A percentile compares a stretch with the other conserved stretches of the same genome.
These are phyloP conservation scores for Brachionus paranguensis DNA, from an alignment of 1,140 invertebrate species.

Conservation along the genomic window DNA sequence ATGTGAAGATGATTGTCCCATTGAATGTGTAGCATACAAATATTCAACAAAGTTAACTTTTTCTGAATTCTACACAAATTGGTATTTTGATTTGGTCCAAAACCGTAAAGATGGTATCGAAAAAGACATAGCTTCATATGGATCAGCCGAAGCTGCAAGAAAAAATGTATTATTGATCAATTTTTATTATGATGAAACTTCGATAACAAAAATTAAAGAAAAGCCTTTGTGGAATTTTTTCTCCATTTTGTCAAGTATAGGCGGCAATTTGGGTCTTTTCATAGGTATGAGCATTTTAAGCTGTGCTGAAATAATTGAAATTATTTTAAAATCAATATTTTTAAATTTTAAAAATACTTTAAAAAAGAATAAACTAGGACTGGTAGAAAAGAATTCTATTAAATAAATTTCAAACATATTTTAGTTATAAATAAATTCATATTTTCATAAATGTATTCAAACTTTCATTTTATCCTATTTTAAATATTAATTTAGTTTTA, in stretches of 20 bases:
- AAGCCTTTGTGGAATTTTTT: background rate
- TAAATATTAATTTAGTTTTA: too few relatives aligned
- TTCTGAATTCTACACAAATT: constrained; percentile 7
- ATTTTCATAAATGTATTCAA: too few relatives aligned
- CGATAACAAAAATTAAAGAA: background rate
- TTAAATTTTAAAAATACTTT: too few relatives aligned
- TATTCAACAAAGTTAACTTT: background rate
- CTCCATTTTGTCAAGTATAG: constrained; percentile 1
- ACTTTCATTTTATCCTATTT: too few relatives aligned
- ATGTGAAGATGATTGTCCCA: background rate
- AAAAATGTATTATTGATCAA: background rate
- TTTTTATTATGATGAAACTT: background rate
- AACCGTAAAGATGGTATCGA: background rate
- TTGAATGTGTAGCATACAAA: background rate
- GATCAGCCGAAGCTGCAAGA: background rate
- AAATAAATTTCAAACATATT: too few relatives aligned
- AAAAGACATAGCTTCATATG: background rate
- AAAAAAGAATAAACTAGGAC: too few relatives aligned
- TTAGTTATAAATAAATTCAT: too few relatives aligned
- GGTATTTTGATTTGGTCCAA: background rate
- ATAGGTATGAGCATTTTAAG: constrained; percentile 15
- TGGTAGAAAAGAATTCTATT: too few relatives aligned
- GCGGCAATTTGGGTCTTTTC: constrained; percentile 19
- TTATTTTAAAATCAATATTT: background rate
- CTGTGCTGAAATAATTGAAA: background rate